These are phyloP conservation scores for Thripadectes ignobilis DNA, from an alignment of 2,797 vertebrate species.

Conservation along the genomic window DNA sequence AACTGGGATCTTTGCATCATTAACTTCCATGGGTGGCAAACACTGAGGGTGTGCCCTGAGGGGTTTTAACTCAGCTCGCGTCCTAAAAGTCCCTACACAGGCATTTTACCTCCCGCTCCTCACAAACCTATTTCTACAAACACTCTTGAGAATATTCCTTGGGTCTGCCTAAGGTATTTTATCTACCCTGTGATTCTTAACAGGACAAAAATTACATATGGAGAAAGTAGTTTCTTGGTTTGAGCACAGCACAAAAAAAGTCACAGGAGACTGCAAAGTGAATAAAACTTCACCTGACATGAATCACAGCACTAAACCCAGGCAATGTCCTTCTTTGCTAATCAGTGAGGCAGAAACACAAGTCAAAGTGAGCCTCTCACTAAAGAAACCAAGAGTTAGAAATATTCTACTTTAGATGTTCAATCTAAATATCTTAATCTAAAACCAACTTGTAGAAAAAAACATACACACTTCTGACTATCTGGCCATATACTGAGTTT, in stretches of 20 bases:
- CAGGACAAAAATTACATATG: not conserved
- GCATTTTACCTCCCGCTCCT: not conserved
- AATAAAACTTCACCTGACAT: not conserved
- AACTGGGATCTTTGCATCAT: not conserved
- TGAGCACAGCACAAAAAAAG: not conserved
- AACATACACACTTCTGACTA: not conserved
- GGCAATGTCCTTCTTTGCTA: not conserved
- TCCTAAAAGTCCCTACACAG: not conserved
- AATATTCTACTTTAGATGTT: not conserved
- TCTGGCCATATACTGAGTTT: not conserved
- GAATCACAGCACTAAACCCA: not conserved
- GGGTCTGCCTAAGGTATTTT: not conserved
- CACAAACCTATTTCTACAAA: not conserved
- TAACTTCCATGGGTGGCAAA: not conserved
- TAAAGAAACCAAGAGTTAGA: not conserved
- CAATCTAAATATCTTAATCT: not conserved
- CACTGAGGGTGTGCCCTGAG: not conserved
- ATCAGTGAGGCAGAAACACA: not conserved
- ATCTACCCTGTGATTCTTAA: not conserved
- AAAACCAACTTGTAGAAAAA: not conserved
- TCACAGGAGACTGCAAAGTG: not conserved
- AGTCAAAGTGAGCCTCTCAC: not conserved
- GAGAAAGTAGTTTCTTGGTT: not conserved
- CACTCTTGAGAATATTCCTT: not conserved
- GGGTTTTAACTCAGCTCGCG: fast-evolving